A percentile compares a stretch with the other conserved stretches of the same genome.
Conservation (phyloP, 37 sponge, comb jelly and placozoan genomes). For the Aplysina aerophoba region DNA sequence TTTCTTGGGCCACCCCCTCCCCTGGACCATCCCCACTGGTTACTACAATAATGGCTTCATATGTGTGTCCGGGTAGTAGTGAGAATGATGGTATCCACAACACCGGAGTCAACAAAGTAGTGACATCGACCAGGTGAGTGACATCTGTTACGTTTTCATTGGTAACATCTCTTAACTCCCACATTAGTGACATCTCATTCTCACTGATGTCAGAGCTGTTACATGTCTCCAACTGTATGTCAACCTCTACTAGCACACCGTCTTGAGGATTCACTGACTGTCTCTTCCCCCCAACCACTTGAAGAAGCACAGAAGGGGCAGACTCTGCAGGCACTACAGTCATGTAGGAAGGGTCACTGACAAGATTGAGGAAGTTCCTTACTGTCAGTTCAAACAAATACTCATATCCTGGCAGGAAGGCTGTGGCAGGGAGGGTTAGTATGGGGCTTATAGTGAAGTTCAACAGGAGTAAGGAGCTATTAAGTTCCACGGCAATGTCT, state of each 20-base stretch:
- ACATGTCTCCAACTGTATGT: not conserved
- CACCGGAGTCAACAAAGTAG: conserved; percentile 4
- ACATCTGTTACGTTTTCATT: conserved; percentile 11
- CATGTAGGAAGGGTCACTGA: not conserved
- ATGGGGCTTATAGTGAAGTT: not conserved
- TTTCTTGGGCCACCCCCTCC: not conserved
- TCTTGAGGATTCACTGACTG: not conserved
- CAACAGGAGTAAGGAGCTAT: not conserved
- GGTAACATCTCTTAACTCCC: not conserved
- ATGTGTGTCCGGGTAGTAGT: conserved; percentile 16
- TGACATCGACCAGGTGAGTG: conserved; percentile 5
- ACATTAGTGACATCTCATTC: not conserved
- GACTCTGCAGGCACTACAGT: not conserved
- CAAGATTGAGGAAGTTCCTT: conserved; percentile 47
- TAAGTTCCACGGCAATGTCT: conserved; percentile 18
- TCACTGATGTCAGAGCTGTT: not conserved
- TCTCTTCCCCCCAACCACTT: not conserved
- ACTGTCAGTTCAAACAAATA: conserved; percentile 47
- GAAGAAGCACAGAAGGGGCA: not conserved
- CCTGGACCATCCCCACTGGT: conserved; percentile 31
- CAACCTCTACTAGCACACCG: conserved; percentile 31
- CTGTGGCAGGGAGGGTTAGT: conserved; percentile 10
- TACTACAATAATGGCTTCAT: conserved; percentile 11
- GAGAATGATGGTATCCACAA: conserved; percentile 39
- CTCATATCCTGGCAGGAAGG: not conserved